phyloP scores from a whole-genome alignment of 2,888 invertebrate genomes.

The Acleris emargana region DNA sequence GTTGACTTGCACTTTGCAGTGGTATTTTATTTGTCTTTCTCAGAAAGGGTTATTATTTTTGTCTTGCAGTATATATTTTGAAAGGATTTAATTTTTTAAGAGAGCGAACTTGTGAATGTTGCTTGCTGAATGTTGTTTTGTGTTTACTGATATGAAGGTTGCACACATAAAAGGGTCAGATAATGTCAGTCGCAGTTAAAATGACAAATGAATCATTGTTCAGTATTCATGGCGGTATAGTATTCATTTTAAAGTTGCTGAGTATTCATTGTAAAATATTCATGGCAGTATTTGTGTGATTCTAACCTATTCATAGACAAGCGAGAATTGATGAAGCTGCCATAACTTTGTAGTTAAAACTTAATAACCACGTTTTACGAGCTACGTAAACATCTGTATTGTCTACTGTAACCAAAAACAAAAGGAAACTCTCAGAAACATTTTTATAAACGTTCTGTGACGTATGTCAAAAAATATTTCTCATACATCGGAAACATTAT shows the following conservation, averaged over 20 bases:
- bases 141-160: background rate
- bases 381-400: too few species aligned
- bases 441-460: background rate
- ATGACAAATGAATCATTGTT: background rate
- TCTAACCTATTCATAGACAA: too few species aligned
- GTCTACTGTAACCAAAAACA: too few species aligned
- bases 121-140: background rate
- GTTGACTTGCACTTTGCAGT: constrained; percentile 39
- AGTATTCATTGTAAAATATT: too few species aligned
- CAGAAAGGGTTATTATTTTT: constrained; percentile 11
- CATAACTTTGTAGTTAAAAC: too few species aligned
- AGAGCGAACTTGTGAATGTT: background rate
- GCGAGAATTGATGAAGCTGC: too few species aligned
- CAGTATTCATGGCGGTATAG: background rate
- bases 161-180: background rate
- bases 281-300: too few species aligned
- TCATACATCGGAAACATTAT: constrained; percentile 14
- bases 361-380: too few species aligned
- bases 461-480: constrained; percentile 9
- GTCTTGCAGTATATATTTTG: background rate
- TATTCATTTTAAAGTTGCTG: too few species aligned
- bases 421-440: background rate
- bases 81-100: too few species aligned
- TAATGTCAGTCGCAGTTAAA: constrained; percentile 4
- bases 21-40: constrained; percentile 38